These are phyloP conservation scores for Toxonevra muliebris DNA, from an alignment of 2,888 invertebrate genomes.

Conservation along the genomic window DNA sequence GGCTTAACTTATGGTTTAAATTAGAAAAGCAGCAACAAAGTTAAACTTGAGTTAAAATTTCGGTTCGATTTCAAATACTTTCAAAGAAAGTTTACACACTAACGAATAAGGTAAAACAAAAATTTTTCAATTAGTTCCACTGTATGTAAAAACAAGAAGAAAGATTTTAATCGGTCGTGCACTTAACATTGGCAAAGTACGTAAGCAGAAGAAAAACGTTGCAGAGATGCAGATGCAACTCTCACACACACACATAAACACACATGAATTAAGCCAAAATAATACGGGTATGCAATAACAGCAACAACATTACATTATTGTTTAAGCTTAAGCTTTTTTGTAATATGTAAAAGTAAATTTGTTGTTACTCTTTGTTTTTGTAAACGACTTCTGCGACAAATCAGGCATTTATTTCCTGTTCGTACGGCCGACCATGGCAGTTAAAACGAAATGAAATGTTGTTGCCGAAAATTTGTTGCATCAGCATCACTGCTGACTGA, in stretches of 20 bases:
- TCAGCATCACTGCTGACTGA: background rate
- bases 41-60: too few relatives aligned
- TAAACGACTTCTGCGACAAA: too few relatives aligned
- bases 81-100: too few relatives aligned
- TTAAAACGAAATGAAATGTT: too few relatives aligned
- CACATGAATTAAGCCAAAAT: too few relatives aligned
- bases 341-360: too few relatives aligned
- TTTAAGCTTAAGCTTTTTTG: background rate
- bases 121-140: background rate
- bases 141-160: background rate
- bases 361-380: too few relatives aligned
- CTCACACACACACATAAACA: background rate
- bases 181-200: slow-evolving; percentile 25
- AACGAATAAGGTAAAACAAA: too few relatives aligned
- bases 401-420: too few relatives aligned
- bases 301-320: slow-evolving; percentile 4
- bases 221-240: background rate
- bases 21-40: slow-evolving; percentile 19
- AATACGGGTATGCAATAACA: background rate
- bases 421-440: too few relatives aligned
- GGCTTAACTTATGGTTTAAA: slow-evolving; percentile 25
- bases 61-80: too few relatives aligned
- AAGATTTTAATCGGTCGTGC: slow-evolving; percentile 22
- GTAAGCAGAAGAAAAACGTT: background rate
- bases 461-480: too few relatives aligned